phyloP scores from a whole-genome alignment of 2,888 invertebrate species.

The Caenorhabditis sp. region DNA sequence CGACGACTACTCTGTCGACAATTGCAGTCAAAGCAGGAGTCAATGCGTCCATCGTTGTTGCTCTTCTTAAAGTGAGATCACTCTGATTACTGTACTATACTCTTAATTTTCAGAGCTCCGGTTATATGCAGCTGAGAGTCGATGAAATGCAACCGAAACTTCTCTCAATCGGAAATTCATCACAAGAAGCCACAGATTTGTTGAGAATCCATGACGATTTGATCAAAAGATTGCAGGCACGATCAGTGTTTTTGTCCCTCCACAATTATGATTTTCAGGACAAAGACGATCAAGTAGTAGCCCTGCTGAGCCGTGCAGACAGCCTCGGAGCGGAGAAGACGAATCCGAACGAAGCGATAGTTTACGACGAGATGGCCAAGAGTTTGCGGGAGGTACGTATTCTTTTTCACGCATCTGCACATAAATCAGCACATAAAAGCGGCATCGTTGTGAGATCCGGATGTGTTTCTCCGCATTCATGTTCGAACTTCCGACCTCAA shows the following conservation, averaged over 20 bases:
- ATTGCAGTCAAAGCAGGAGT: constrained; percentile 93
- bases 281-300: constrained; percentile 93
- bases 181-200: constrained; percentile 89
- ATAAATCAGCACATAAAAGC: constrained; percentile 54
- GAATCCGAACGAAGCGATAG: constrained; percentile 85
- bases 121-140: constrained; percentile 91
- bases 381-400: constrained; percentile 65
- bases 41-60: constrained; percentile 90
- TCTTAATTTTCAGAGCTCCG: constrained; percentile 87
- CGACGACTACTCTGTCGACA: constrained; percentile 90
- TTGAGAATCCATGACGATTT: constrained; percentile 91
- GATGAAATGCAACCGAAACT: constrained; percentile 92
- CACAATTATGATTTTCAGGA: constrained; percentile 85
- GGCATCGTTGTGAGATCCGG: constrained; percentile 26
- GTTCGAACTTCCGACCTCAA: constrained; percentile 7
- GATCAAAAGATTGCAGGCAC: constrained; percentile 90
- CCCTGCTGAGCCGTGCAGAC: constrained; percentile 92
- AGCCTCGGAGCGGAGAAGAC: constrained; percentile 87
- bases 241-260: constrained; percentile 84
- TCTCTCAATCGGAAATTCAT: constrained; percentile 89
- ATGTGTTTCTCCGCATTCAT: constrained; percentile 17
- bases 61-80: constrained; percentile 89
- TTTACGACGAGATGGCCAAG: constrained; percentile 71
- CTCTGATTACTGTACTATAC: not conserved
- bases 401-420: constrained; percentile 33